Base-by-base conservation (phyloP, 2,797 vertebrate species). In the Cryptoblepharus egeriae region DNA sequence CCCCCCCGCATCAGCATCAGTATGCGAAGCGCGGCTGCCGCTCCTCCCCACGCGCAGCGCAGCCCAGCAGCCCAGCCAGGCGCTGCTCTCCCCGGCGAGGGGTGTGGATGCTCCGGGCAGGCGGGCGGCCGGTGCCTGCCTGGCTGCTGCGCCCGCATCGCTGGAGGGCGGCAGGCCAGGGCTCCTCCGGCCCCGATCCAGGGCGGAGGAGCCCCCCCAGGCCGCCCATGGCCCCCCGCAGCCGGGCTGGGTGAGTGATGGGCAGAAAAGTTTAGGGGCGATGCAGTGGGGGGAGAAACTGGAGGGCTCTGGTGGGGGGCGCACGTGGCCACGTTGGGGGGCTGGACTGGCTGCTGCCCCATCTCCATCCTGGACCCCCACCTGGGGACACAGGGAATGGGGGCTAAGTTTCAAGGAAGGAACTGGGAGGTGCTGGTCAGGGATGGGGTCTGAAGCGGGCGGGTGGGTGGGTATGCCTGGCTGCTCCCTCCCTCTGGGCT, bases 1-100 rank as follows among this genome's bases (percentile, higher is more conserved):
- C 3, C 88, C 92, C 86, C 93, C 90, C 87, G 37, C 69, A 3
- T 10, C 35, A 15, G 69, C 22, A 2, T 26, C 18, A 30, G 64
- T 26, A 49, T 55, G 75, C 75, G 63, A 39, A 32, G 3, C 49
- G 93, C 94, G 94, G 93, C 75, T 90, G 91, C 92, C 95, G 95
- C 96, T 96, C 96, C 96, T 97, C 96, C 96, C 96, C 96, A 97
- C 96, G 96, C 96, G 96, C 96, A 97, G 97, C 95, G 96, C 95
- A 95, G 22, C 28, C 73, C 69, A 26, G 69, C 60, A 28, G 75
- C 18, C n/a, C n/a, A 58, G 9, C 75, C 5, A 6, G 37, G 12
- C 60, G 42, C 4, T 18, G 9, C 2, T 7, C 26, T 18, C 49
- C 49, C 13, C 65, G 2, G 4, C 30, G 0, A 45, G 37, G 52